These are phyloP conservation scores for Hydropsyche tenuis DNA, from an alignment of 1,140 invertebrate genomes.

Conservation along the genomic window DNA sequence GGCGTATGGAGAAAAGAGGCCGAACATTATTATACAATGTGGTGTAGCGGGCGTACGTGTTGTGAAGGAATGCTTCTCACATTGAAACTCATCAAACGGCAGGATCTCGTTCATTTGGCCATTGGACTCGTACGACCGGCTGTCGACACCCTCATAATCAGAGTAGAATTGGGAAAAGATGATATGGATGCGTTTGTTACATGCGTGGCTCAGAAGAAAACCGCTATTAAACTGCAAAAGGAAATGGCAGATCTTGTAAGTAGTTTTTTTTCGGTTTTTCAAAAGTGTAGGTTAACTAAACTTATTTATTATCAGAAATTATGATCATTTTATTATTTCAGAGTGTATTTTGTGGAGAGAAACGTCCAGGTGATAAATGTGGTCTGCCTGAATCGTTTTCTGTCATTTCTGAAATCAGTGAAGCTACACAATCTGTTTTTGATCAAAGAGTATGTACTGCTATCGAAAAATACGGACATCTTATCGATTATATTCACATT, in stretches of 20 bases:
- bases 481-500: conserved; percentile 96
- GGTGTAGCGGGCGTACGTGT: conserved; percentile 93
- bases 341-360: conserved; percentile 92
- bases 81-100: conserved; percentile 92
- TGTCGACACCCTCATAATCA: conserved; percentile 85
- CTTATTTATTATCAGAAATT: background rate
- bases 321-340: conserved; percentile 52
- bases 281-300: background rate
- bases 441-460: conserved; percentile 84
- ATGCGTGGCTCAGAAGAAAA: conserved; percentile 89
- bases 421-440: conserved; percentile 79
- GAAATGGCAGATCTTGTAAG: conserved; percentile 93
- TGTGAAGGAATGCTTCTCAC: conserved; percentile 98
- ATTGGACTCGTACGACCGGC: conserved; percentile 84
- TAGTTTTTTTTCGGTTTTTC: conserved; percentile 41
- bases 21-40: conserved; percentile 92
- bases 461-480: conserved; percentile 83
- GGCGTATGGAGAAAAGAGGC: conserved; percentile 88
- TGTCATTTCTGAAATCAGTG: conserved; percentile 89
- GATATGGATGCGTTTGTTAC: conserved; percentile 95
- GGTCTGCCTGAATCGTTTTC: conserved; percentile 81
- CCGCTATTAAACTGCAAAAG: conserved; percentile 81
- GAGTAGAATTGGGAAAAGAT: conserved; percentile 86
- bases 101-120: conserved; percentile 91
- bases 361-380: conserved; percentile 86